Evolutionary conservation across 1,140 invertebrate species (phyloP), one percentile per base, ranked within the genome.

Genomic region (Diorhabda elongata): DNA sequence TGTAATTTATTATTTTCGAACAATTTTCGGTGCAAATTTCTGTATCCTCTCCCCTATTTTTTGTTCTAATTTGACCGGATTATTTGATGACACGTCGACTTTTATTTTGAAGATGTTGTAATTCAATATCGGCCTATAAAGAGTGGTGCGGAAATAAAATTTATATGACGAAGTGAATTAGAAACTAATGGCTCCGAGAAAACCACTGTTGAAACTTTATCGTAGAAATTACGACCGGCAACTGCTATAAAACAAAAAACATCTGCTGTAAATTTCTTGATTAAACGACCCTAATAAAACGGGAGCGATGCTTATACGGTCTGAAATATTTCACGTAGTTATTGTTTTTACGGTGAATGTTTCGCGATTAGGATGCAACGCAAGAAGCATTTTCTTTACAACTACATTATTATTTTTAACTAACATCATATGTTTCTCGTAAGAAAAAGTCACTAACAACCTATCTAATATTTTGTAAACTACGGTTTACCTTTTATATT

Each of bases 131-230:
- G 47, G 47, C 47, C 47, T 52, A 52, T 52, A 52, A 52, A 6
- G n/a, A 8, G n/a, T 8, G 47, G 47, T 26, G 47, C n/a, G n/a
- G 47, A 52, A 52, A 52, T 52, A 52, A 52, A 52, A 52, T 52
- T 52, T 52, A 52, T 52, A 52, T 52, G 47, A 52, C 47, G n/a
- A 52, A 52, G 47, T 52, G 47, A 52, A 52, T 52, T 52, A 52
- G 47, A 52, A 52, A 52, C 47, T 52, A 52, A 52, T 52, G 47
- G 47, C n/a, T 52, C n/a, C 47, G 47, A 2, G 6, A 4, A 52
- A 52, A 52, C 47, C 47, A 52, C 47, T 52, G 47, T 52, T 52
- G 47, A 52, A 52, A 52, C n/a, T 52, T 52, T 52, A 52, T 52
- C 47, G 47, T 52, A 52, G 47, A 52, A 52, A 52, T 52, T 52